Conservation (phyloP, 2,888 invertebrate genomes). For the Drosophila planitibia region DNA sequence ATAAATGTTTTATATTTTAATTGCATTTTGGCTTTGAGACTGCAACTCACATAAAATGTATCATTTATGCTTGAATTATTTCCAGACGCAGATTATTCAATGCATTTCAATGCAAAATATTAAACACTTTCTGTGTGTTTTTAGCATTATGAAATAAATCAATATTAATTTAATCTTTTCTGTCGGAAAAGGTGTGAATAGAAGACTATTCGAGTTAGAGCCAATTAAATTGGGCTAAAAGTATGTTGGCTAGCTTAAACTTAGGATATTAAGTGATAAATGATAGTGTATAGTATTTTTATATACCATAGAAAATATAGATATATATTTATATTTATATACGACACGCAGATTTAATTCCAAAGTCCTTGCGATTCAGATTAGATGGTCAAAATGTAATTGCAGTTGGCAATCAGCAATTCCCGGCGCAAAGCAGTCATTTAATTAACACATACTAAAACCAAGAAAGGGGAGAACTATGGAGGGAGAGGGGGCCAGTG, state of each 20-base stretch:
- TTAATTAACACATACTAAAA: conserved; percentile 19
- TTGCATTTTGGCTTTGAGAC: not conserved
- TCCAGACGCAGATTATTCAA: not conserved
- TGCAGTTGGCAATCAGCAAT: conserved; percentile 36
- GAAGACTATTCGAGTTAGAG: not conserved
- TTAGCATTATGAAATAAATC: not conserved
- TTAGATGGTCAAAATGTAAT: conserved; percentile 24
- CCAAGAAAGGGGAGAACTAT: not conserved
- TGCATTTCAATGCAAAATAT: not conserved
- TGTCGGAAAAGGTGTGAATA: not conserved
- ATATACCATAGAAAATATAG: not conserved
- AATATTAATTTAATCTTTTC: not conserved
- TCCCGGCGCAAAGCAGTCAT: conserved; percentile 28
- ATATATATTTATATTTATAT: not conserved
- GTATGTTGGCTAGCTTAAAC: not conserved
- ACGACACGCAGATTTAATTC: not conserved
- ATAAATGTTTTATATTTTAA: not conserved
- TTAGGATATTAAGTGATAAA: not conserved
- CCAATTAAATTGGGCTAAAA: not conserved
- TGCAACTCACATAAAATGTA: not conserved
- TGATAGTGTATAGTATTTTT: not conserved
- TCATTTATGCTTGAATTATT: not conserved
- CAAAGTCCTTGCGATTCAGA: conserved; percentile 3
- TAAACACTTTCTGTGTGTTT: not conserved
- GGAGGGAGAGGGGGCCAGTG: not conserved